A percentile compares a stretch with the other conserved stretches of the same genome.
Evolutionary conservation across 2,888 invertebrate species (phyloP).

Genomic region (Diarsia rubi): DNA sequence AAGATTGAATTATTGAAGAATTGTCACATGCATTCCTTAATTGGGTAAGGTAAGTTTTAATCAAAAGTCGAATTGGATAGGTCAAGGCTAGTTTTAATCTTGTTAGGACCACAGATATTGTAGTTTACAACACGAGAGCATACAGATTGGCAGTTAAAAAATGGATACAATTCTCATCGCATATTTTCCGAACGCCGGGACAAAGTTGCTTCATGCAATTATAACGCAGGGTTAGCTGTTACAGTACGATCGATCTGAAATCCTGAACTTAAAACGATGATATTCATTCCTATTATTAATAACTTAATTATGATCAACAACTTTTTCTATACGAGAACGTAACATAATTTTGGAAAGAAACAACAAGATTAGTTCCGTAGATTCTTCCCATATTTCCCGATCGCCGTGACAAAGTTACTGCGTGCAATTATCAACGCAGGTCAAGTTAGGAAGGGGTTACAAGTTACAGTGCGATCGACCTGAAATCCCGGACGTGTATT

Average conservation of each 20-base stretch:
- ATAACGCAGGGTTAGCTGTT: not conserved
- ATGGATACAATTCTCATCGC: not conserved
- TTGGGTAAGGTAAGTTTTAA: not conserved
- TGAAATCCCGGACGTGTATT: not conserved
- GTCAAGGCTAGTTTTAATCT: slow-evolving; percentile 9
- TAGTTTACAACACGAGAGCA: not conserved
- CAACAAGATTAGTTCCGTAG: not conserved
- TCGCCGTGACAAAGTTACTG: not conserved
- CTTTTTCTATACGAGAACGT: not conserved
- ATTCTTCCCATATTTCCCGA: not conserved
- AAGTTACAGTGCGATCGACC: not conserved
- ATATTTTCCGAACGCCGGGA: not conserved
- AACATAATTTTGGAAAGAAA: not conserved
- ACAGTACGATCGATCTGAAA: not conserved
- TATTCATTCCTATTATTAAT: not conserved
- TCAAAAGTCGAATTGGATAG: not conserved
- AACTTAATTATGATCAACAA: not conserved
- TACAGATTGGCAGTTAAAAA: not conserved
- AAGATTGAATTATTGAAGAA: not conserved
- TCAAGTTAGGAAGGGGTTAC: slow-evolving; percentile 3
- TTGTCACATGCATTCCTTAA: not conserved
- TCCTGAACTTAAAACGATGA: not conserved
- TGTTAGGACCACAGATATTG: not conserved
- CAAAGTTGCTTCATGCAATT: slow-evolving; percentile 6
- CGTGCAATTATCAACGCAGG: slow-evolving; percentile 1